A percentile compares a stretch with the other conserved stretches of the same genome.
phyloP scores from a whole-genome alignment of 2,113 vertebrate species.

The Arvicanthis niloticus region DNA sequence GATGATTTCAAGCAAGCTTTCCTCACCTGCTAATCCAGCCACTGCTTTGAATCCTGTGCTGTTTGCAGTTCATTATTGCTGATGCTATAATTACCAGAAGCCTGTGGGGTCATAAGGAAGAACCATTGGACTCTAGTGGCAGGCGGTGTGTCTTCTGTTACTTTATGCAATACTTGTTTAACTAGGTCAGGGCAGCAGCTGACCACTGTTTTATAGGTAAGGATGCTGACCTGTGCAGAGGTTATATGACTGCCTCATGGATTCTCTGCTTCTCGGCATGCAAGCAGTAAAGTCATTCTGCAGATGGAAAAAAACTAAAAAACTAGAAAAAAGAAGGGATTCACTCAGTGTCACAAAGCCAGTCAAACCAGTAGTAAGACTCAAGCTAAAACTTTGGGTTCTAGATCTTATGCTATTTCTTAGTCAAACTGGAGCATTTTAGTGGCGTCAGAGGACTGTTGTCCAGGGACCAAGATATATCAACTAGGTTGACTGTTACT shows the following conservation, averaged over 20 bases:
- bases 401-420: neutral
- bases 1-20: neutral
- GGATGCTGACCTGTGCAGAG: neutral
- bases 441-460: neutral
- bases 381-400: neutral
- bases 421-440: neutral
- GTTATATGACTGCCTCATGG: neutral
- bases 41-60: neutral
- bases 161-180: neutral
- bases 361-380: neutral
- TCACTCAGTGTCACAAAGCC: neutral
- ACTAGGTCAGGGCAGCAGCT: neutral
- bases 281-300: neutral
- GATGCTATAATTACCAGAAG: neutral
- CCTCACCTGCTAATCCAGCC: neutral
- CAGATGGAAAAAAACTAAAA: constrained; percentile 26
- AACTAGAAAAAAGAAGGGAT: constrained; percentile 1
- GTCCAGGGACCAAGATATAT: neutral
- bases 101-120: neutral
- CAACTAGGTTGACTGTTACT: neutral
- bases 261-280: neutral
- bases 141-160: neutral
- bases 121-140: neutral
- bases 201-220: neutral
- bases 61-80: neutral